Percentiles rank a stretch among this genome's conserved stretches.
Conservation (phyloP, 2,113 vertebrate species). For the Hydropotes inermis region DNA sequence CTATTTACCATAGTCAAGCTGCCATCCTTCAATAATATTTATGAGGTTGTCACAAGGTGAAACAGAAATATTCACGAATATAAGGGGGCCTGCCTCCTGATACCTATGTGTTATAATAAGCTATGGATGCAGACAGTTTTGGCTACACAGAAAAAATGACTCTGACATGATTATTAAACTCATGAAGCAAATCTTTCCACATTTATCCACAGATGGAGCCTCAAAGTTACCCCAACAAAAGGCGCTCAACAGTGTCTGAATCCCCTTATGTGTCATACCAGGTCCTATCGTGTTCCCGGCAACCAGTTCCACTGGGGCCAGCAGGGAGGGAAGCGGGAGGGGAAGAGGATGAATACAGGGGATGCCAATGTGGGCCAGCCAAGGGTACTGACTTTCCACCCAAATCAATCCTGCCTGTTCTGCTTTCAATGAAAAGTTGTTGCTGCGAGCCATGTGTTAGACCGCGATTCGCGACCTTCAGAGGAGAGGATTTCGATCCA, state of each 20-base stretch:
- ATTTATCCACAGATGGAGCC: neutral
- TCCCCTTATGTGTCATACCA: fast-evolving
- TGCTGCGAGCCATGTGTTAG: neutral
- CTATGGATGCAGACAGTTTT: neutral
- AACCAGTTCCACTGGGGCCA: neutral
- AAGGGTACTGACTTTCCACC: no score
- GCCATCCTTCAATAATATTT: neutral
- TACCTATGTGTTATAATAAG: neutral
- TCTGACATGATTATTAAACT: neutral
- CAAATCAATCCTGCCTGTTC: neutral
- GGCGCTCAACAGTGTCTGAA: neutral
- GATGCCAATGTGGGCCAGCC: neutral
- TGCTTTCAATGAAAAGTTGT: neutral
- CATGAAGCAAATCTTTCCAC: neutral
- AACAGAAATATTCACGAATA: neutral
- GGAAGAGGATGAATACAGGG: neutral
- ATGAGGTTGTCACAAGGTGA: constrained; percentile 11
- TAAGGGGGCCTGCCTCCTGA: neutral
- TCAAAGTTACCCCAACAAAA: neutral
- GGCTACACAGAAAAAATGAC: constrained; percentile 25
- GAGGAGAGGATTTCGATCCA: neutral
- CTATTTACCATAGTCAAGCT: neutral
- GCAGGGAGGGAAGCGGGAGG: neutral
- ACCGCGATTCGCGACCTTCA: fast-evolving
- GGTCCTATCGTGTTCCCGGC: no score